Evolutionary conservation across 2,888 invertebrate genomes (phyloP).

Genomic region (Erebia aethiops): DNA sequence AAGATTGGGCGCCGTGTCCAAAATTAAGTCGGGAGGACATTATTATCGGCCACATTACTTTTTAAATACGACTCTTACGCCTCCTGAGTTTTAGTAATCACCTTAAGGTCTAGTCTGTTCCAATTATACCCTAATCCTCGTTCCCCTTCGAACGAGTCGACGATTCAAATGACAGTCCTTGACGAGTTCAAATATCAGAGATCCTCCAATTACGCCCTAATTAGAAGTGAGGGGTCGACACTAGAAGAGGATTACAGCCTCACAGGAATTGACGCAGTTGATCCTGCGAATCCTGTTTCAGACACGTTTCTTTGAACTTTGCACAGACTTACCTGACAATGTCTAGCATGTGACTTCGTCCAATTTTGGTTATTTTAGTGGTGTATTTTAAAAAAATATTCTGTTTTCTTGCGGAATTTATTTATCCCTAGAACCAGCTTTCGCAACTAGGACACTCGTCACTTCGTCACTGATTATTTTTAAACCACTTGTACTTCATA

Average conservation of each 20-base stretch:
- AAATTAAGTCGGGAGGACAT: too few species aligned
- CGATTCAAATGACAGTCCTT: constrained; percentile 48
- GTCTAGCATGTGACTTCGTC: too few species aligned
- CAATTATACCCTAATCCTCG: constrained; percentile 16
- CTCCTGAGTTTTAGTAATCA: too few species aligned
- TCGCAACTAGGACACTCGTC: too few species aligned
- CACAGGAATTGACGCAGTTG: constrained; percentile 45
- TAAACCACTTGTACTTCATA: too few species aligned
- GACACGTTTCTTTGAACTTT: not conserved
- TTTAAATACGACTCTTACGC: not conserved
- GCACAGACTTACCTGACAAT: not conserved
- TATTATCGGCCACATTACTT: too few species aligned
- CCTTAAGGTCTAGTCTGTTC: not conserved
- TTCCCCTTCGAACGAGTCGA: constrained; percentile 29
- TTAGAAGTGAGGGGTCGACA: constrained; percentile 53
- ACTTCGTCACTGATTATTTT: too few species aligned
- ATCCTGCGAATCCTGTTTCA: not conserved
- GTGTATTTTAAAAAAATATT: too few species aligned
- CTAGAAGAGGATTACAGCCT: constrained; percentile 43
- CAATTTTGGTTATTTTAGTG: too few species aligned
- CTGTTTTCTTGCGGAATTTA: too few species aligned
- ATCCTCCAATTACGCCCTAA: constrained; percentile 67
- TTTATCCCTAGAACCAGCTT: too few species aligned
- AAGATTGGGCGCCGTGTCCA: too few species aligned
- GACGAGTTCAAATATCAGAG: constrained; percentile 61